phyloP scores from a whole-genome alignment of 2,888 invertebrate genomes.

The Ennomos quercinarius region DNA sequence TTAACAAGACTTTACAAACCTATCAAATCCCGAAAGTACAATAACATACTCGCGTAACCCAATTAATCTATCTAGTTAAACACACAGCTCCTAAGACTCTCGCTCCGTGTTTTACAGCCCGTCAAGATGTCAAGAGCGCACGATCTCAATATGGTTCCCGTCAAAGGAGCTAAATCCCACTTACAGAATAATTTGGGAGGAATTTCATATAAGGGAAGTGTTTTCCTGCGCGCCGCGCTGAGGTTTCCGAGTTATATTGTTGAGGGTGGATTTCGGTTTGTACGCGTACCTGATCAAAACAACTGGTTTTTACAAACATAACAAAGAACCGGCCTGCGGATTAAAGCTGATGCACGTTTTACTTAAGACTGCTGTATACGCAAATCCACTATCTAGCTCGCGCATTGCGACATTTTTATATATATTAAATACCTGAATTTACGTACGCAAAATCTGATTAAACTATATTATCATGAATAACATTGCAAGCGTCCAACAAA shows the following conservation, averaged over 20 bases:
- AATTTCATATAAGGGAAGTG: constrained; percentile 45
- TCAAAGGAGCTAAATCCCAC: constrained; percentile 38
- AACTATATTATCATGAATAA: too few relatives aligned
- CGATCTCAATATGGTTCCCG: constrained; percentile 32
- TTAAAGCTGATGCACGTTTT: too few relatives aligned
- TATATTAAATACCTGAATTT: too few relatives aligned
- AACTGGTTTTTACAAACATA: too few relatives aligned
- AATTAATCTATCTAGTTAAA: constrained; percentile 13
- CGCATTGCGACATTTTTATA: too few relatives aligned
- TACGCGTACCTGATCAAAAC: not conserved
- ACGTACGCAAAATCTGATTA: too few relatives aligned
- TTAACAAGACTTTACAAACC: too few relatives aligned
- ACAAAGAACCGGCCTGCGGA: too few relatives aligned
- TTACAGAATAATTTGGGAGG: constrained; percentile 42
- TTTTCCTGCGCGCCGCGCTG: constrained; percentile 37
- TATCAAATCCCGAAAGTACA: not conserved
- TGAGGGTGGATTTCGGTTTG: constrained; percentile 24
- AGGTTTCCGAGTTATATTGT: constrained; percentile 39
- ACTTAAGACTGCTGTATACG: too few relatives aligned
- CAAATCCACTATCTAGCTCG: too few relatives aligned
- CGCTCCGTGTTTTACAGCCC: constrained; percentile 24
- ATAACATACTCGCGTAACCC: constrained; percentile 6
- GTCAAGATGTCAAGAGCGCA: constrained; percentile 29
- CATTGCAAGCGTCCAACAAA: too few relatives aligned
- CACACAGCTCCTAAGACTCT: constrained; percentile 3